Conservation (phyloP, 2,113 vertebrate genomes). For the Sorex fumeus region DNA sequence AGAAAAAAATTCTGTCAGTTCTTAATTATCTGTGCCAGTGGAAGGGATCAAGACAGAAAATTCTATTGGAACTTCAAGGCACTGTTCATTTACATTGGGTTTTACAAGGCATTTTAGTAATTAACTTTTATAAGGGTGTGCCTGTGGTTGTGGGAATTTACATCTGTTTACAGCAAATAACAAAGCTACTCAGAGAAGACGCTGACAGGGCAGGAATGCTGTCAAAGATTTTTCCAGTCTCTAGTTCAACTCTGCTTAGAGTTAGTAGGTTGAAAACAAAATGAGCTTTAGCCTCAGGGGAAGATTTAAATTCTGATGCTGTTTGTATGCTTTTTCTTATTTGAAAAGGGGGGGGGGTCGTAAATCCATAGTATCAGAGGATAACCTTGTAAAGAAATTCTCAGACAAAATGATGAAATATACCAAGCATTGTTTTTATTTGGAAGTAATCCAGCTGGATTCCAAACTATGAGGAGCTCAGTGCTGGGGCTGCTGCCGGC, state of each 20-base stretch:
- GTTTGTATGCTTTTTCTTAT: constrained; percentile 44
- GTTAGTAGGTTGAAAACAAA: constrained; percentile 54
- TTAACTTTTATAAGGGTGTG: constrained; percentile 77
- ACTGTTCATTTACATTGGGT: constrained; percentile 54
- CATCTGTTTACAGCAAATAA: constrained; percentile 71
- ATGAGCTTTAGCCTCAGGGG: constrained; percentile 6
- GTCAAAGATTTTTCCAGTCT: constrained; percentile 63
- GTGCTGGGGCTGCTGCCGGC: background rate
- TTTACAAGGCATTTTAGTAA: constrained; percentile 55
- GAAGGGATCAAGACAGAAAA: constrained; percentile 17
- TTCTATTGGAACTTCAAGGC: background rate
- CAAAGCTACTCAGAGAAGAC: constrained; percentile 68
- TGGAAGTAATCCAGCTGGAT: background rate
- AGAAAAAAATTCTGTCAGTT: constrained; percentile 15
- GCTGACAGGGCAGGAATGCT: constrained; percentile 62
- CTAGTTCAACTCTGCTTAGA: constrained; percentile 40
- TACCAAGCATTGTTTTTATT: constrained; percentile 19
- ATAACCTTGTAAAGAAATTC: background rate
- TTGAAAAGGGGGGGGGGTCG: constrained; percentile 13
- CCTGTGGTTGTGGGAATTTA: constrained; percentile 70
- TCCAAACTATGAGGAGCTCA: background rate
- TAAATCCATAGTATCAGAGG: background rate
- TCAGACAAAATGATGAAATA: constrained; percentile 39
- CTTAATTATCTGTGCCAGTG: background rate
- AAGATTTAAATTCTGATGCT: constrained; percentile 45